These are phyloP conservation scores for Sebastes taczanowskii DNA, from an alignment of 2,797 vertebrate species.

Conservation along the genomic window DNA sequence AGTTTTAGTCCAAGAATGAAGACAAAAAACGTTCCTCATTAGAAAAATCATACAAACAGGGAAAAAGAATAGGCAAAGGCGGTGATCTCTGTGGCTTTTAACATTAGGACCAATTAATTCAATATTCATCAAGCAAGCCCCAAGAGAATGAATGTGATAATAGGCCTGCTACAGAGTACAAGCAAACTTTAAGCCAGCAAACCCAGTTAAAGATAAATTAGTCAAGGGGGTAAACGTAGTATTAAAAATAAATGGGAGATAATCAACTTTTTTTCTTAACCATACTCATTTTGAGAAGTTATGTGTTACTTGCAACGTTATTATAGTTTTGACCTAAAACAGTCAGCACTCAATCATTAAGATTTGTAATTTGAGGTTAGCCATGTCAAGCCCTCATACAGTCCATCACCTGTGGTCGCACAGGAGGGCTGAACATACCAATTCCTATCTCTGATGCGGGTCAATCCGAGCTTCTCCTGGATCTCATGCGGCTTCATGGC, in stretches of 20 bases:
- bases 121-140: conserved; percentile 74
- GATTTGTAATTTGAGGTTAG: conserved; percentile 99
- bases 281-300: conserved; percentile 86
- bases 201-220: conserved; percentile 84
- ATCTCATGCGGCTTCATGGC: conserved; percentile 99
- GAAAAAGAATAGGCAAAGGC: conserved; percentile 78
- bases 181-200: conserved; percentile 83
- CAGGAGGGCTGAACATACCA: conserved; percentile 99
- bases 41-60: conserved; percentile 79
- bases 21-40: conserved; percentile 69
- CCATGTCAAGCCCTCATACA: conserved; percentile 99
- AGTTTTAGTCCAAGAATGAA: conserved; percentile 66
- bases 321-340: conserved; percentile 86
- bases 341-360: conserved; percentile 92
- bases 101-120: conserved; percentile 67
- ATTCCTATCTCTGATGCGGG: conserved; percentile 99
- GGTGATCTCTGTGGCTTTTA: conserved; percentile 78
- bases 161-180: conserved; percentile 76
- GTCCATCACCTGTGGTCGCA: conserved; percentile 97
- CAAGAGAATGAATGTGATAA: conserved; percentile 73
- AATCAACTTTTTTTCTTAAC: conserved; percentile 81
- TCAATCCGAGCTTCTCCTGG: conserved; percentile 99
- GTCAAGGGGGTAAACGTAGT: conserved; percentile 78
- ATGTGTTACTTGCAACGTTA: conserved; percentile 82
- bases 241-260: conserved; percentile 86